Base-by-base conservation (phyloP, 2,888 invertebrate genomes). In the Harpagoxenus sublaevis region DNA sequence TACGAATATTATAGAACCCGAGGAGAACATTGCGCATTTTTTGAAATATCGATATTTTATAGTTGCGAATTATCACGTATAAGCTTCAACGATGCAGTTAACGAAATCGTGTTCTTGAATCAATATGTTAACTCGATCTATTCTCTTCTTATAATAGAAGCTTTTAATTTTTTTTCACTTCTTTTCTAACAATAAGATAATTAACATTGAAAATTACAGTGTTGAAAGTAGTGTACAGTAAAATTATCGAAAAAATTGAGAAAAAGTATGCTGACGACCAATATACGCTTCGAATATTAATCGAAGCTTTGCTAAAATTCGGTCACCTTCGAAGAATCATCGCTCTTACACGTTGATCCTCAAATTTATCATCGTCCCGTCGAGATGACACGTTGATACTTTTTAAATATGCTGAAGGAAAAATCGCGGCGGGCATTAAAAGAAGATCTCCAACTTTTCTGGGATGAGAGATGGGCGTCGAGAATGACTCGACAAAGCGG, bases 361-460 rank as follows among this genome's bases (percentile, higher is more conserved):
- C 84, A 86, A 88, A 92, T 89, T 89, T 90, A 91, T 92, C 90
- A 90, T 90, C 86, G 78, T 84, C 78, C 65, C 74, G 82, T 73
- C 84, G 28, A 81, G 77, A 55, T 86, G 75, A 75, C 86, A 84
- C 84, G 81, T 92, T 87, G 81, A 89, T 89, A 89, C 84, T 88
- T 86, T 83, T 88, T 85, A 81, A 84, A 86, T 84, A 85, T 81
- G 84, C 74, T 84, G 71, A 73, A 82, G 73, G 87, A 63, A 74
- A 87, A 88, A 88, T 88, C 87, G 84, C 89, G 84, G 78, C 82
- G 74, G 70, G 83, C 85, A 83, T 87, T 90, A 85, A 86, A 73
- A 39, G 82, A 85, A 84, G 91, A 89, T 83, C 79, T 23, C 42
- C 63, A 55, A 53, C 53, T 45, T 77, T 77, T 23, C 53, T 18